Evolutionary conservation across 2,113 vertebrate genomes (phyloP), one percentile per base, ranked within the genome.

Genomic region (Gadus macrocephalus): DNA sequence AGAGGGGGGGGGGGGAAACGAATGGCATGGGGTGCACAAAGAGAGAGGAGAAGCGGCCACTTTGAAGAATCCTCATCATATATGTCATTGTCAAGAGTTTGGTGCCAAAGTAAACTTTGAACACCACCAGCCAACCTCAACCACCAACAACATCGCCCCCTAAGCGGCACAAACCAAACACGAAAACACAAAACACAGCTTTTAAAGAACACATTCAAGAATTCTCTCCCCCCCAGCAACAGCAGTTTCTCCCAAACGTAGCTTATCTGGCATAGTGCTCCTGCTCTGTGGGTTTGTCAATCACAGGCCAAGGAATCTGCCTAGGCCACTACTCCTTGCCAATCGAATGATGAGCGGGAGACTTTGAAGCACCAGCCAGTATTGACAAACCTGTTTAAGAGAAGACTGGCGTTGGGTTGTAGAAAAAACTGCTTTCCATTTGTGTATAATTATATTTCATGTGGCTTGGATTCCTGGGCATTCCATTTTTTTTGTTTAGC

Each of bases 61-160:
- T 84, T 88, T 85, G 82, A 86, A 81, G 78, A 70, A 62, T 73
- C 67, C 68, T 62, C 31, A 35, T 64, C 60, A 49, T 75, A 75
- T 80, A 73, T 82, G 72, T 80, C 73, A 80, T 15, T 76, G 81
- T 83, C 73, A 77, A 71, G 67, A 19, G 25, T 68, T 77, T 73
- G 8, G 42, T 14, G 42, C 42, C 42, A 49, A 49, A 49, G 42
- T 49, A 49, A 49, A 49, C 42, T 49, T 49, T 49, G 42, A 49
- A 14, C 42, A 9, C 42, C 42, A 81, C 20, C 20, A 20, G 20
- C 20, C 20, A 20, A 20, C 20, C 20, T 20, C 20, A 20, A 9
- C 42, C 42, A 81, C 75, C 74, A 67, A 65, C 73, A 63, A 64
- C 68, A 22, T 15, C n/a, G 49, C 53, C 62, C 58, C 62, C 66